Percentiles rank a stretch among this genome's conserved stretches.
These are phyloP conservation scores for Lordiphosa mommai DNA, from an alignment of 1,140 invertebrate species.

Conservation along the genomic window DNA sequence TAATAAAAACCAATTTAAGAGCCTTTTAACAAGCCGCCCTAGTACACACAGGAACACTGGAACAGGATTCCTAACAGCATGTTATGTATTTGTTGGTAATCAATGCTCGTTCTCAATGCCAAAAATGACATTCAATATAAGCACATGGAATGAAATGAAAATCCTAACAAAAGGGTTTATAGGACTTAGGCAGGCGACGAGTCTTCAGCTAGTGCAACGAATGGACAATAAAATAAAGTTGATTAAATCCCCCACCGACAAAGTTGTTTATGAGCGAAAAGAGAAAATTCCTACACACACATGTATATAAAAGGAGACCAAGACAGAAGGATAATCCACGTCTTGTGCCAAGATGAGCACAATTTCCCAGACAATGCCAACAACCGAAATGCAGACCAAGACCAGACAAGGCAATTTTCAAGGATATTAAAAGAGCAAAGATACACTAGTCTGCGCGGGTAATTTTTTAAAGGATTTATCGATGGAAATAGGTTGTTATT, in stretches of 20 bases:
- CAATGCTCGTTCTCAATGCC: constrained; percentile 30
- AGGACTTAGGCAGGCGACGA: constrained; percentile 10
- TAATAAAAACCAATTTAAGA: constrained; percentile 54
- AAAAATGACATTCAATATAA: constrained; percentile 29
- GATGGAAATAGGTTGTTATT: too few relatives aligned
- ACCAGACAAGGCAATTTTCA: constrained; percentile 23
- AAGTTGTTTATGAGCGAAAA: constrained; percentile 35
- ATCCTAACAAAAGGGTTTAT: constrained; percentile 21
- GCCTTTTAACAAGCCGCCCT: constrained; percentile 24
- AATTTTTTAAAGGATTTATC: neutral
- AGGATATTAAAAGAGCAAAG: constrained; percentile 45
- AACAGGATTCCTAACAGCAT: neutral
- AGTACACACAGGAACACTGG: constrained; percentile 1
- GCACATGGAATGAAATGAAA: constrained; percentile 35
- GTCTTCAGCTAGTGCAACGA: neutral
- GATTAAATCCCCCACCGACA: constrained; percentile 46
- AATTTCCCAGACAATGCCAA: constrained; percentile 21
- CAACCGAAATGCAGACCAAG: constrained; percentile 11
- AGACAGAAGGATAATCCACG: constrained; percentile 10
- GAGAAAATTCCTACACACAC: too few relatives aligned
- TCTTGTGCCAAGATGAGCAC: constrained; percentile 12
- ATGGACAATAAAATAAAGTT: constrained; percentile 50
- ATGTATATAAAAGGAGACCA: constrained; percentile 15
- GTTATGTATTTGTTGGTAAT: constrained; percentile 39
- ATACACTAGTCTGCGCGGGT: constrained; percentile 13